phyloP scores from a whole-genome alignment of 2,113 vertebrate species.

The Acinonyx jubatus region DNA sequence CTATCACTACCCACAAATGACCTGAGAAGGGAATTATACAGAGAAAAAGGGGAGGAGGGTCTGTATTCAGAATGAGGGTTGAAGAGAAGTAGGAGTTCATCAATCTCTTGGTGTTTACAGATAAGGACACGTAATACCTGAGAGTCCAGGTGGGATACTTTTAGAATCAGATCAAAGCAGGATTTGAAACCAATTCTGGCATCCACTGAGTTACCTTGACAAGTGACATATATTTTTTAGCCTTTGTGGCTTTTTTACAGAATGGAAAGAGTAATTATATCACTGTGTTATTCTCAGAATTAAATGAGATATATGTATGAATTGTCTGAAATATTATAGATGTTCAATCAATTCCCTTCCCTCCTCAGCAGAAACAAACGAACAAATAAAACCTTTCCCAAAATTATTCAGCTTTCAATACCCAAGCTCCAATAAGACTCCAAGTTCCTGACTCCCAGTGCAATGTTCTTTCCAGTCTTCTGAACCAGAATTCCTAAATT shows the following conservation, averaged over 20 bases:
- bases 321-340: background rate
- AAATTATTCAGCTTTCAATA: background rate
- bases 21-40: background rate
- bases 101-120: background rate
- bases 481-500: background rate
- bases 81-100: background rate
- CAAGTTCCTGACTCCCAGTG: background rate
- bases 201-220: background rate
- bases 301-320: background rate
- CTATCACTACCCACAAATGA: background rate
- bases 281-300: background rate
- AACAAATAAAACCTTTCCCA: background rate
- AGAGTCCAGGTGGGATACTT: background rate
- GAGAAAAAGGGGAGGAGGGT: background rate
- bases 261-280: background rate
- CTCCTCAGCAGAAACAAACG: background rate
- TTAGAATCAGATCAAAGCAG: background rate
- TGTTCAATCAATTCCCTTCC: background rate
- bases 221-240: background rate
- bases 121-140: background rate
- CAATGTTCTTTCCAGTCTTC: background rate
- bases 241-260: background rate
- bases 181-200: no score
- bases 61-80: background rate
- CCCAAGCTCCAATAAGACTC: background rate